Evolutionary conservation across 2,113 vertebrate genomes (phyloP).

Genomic region (Carettochelys insculpta): DNA sequence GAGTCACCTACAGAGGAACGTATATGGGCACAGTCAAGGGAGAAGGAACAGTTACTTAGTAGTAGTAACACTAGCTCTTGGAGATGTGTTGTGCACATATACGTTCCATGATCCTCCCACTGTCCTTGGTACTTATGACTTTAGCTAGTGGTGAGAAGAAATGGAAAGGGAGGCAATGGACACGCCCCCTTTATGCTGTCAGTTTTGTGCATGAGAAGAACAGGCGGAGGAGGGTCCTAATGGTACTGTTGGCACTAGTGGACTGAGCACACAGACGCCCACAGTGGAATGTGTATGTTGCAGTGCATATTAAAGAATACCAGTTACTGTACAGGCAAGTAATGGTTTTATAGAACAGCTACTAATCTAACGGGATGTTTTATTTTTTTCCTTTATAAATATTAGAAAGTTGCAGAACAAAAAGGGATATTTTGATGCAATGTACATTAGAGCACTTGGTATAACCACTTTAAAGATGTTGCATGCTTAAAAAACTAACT

Average conservation of each 20-base stretch:
- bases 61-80: neutral
- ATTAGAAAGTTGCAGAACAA: neutral
- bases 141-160: neutral
- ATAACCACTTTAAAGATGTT: constrained; percentile 25
- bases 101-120: neutral
- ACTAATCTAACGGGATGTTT: neutral
- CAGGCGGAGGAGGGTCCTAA: neutral
- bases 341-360: neutral
- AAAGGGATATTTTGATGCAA: neutral
- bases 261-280: neutral
- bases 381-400: constrained; percentile 19
- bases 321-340: neutral
- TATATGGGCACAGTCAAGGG: neutral
- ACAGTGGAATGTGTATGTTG: neutral
- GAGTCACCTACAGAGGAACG: neutral
- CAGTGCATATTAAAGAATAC: neutral
- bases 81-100: neutral
- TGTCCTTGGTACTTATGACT: neutral
- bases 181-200: neutral
- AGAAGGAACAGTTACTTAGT: neutral
- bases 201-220: neutral
- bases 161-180: neutral
- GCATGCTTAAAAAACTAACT: neutral
- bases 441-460: neutral
- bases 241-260: neutral